These are phyloP conservation scores for Polia nebulosa DNA, from an alignment of 2,888 invertebrate species.

Conservation along the genomic window DNA sequence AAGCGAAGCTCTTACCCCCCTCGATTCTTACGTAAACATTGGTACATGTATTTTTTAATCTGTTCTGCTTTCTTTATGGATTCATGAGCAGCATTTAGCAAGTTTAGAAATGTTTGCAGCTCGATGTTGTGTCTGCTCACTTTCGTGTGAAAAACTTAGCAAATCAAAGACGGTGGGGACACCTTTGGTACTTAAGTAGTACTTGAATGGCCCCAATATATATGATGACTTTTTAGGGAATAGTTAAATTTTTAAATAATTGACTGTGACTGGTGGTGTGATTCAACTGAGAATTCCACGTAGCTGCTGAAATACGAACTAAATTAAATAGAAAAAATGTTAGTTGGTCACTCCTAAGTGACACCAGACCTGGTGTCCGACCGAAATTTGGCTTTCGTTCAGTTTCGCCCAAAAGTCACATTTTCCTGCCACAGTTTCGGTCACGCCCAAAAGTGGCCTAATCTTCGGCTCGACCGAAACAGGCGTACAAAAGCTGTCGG, in stretches of 20 bases:
- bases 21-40: too few species aligned
- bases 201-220: too few species aligned
- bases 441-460: conserved; percentile 1
- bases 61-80: too few species aligned
- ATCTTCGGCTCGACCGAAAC: background rate
- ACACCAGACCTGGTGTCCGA: conserved; percentile 31
- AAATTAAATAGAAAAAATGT: conserved; percentile 63
- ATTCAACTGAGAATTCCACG: conserved; percentile 74
- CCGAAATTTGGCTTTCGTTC: background rate
- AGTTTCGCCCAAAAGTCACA: background rate
- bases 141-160: too few species aligned
- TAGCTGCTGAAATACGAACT: conserved; percentile 70
- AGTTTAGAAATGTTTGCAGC: too few species aligned
- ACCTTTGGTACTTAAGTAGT: too few species aligned
- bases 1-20: too few species aligned
- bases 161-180: too few species aligned
- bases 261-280: conserved; percentile 82
- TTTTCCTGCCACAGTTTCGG: background rate
- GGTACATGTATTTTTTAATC: too few species aligned
- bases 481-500: background rate
- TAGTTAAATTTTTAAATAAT: conserved; percentile 62
- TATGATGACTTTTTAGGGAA: conserved; percentile 14
- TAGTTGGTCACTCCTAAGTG: conserved; percentile 59
- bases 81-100: too few species aligned
- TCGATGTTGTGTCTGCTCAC: too few species aligned